Evolutionary conservation across 2,888 invertebrate species (phyloP), one percentile per base, ranked within the genome.

Genomic region (Physocephala rufipes): DNA sequence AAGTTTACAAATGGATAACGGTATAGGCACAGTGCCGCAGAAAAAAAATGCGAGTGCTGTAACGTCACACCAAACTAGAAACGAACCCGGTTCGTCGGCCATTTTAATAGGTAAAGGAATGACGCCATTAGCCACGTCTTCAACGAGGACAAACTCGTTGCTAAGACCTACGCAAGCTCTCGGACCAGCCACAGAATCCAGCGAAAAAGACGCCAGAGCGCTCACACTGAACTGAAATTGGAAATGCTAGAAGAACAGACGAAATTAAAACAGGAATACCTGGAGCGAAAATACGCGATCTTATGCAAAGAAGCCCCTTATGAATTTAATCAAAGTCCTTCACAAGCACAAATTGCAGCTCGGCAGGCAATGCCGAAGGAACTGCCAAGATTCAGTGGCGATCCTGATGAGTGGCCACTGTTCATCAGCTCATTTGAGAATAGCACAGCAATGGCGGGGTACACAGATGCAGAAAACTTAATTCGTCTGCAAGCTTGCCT

Each of bases 381-480:
- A 19, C 30, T 70, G 45, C 59, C 70, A 9, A 36, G 12, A 24
- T 66, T 58, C 15, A 16, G 30, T 67, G n/a, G n/a, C n/a, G n/a
- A n/a, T n/a, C n/a, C n/a, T n/a, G n/a, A n/a, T n/a, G n/a, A n/a
- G n/a, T n/a, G 53, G 16, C 53, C 53, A 9, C n/a, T 21, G 53
- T 55, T 21, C 13, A 55, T 1, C 19, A 24, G 49, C 16, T 49
- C 19, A 49, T 19, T 13, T 24, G 21, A 24, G 13, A 16, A 4
- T 24, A 21, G 24, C 4, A 59, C 53, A 36, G 30, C 3, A 30
- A 36, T 15, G 16, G 26, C 67, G 21, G 67, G 67, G 15, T 67
- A 49, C 36, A 21, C 36, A 1, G 30, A 71, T 66, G 43, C 67
- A 30, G 67, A 71, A 55, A 71, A 71, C 45, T 55, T 67, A 51